phyloP scores from a whole-genome alignment of 2,888 invertebrate genomes.

The Ophioninae sp. region DNA sequence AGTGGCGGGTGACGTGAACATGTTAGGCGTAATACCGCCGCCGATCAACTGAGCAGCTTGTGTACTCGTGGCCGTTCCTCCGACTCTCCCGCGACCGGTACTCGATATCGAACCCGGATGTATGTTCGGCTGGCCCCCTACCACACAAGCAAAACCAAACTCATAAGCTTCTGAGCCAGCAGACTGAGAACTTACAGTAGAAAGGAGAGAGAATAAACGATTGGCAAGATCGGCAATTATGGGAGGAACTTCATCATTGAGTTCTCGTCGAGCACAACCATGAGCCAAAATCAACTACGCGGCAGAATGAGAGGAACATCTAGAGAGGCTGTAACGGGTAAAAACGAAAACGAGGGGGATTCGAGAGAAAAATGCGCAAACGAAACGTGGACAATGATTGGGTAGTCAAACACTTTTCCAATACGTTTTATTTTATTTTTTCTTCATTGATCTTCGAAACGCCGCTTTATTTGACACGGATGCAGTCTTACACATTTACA shows the following conservation, averaged over 20 bases:
- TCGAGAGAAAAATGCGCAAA: background rate
- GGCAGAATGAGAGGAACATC: background rate
- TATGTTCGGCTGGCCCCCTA: slow-evolving; percentile 84
- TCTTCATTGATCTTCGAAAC: slow-evolving; percentile 60
- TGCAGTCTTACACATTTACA: slow-evolving; percentile 70
- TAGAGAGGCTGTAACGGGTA: background rate
- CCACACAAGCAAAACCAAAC: slow-evolving; percentile 67
- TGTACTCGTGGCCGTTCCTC: slow-evolving; percentile 84
- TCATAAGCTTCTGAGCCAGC: slow-evolving; percentile 54
- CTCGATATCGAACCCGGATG: slow-evolving; percentile 86
- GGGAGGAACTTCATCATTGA: background rate
- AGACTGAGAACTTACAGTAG: slow-evolving; percentile 24
- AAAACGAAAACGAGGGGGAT: background rate
- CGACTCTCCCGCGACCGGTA: slow-evolving; percentile 84
- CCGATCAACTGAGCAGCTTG: slow-evolving; percentile 86
- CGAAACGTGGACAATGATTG: slow-evolving; percentile 32
- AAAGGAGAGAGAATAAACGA: slow-evolving; percentile 17
- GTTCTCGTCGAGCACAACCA: background rate
- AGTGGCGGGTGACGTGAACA: slow-evolving; percentile 83
- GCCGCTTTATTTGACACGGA: slow-evolving; percentile 70
- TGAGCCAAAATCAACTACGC: slow-evolving; percentile 13
- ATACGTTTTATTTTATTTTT: slow-evolving; percentile 43
- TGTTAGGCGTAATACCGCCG: slow-evolving; percentile 87
- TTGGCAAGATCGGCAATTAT: background rate
- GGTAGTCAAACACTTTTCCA: slow-evolving; percentile 52